Evolutionary conservation across 1,140 invertebrate genomes (phyloP), one percentile per base, ranked within the genome.

Genomic region (Mercenaria mercenaria): DNA sequence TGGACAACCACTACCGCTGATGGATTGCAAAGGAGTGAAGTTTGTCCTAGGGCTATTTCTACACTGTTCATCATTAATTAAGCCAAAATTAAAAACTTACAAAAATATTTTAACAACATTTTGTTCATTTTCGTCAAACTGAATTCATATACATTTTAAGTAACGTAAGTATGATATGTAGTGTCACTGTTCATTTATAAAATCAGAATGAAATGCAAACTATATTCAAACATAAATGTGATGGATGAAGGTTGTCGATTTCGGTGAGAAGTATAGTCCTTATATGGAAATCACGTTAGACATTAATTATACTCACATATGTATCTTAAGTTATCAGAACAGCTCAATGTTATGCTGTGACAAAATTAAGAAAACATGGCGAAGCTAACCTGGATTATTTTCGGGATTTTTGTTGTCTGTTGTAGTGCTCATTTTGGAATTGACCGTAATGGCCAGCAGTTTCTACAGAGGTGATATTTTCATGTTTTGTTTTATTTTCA

Each of bases 341-440:
- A 47, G 41, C 8, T 74, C 18, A 47, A 47, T 77, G 74, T 52
- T 77, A 52, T 77, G 43, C 39, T 10, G 43, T 23, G 74, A 47
- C 39, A 50, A 50, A 47, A 39, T 39, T 72, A 18, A 72, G 64
- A 67, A n/a, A 79, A 81, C 18, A 83, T 84, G 82, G 82, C 82
- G 43, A 67, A 72, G 23, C n/a, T 72, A 72, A 50, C 64, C 15
- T 69, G 61, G 82, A 69, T 84, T 69, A 67, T 84, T 72, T 69
- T 84, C 82, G 82, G 59, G 64, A 84, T 84, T 69, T 50, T 64
- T 84, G 64, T 84, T 6, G 59, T 39, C 47, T 67, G 37, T 47
- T 72, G 82, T 67, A 84, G 64, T 72, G 82, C 82, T 20, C 82
- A 84, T 39, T 84, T 84, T 52, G 64, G 82, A 84, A 34, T 84